Base-by-base conservation (phyloP, 2,113 vertebrate genomes). In the Lophura nycthemera region DNA sequence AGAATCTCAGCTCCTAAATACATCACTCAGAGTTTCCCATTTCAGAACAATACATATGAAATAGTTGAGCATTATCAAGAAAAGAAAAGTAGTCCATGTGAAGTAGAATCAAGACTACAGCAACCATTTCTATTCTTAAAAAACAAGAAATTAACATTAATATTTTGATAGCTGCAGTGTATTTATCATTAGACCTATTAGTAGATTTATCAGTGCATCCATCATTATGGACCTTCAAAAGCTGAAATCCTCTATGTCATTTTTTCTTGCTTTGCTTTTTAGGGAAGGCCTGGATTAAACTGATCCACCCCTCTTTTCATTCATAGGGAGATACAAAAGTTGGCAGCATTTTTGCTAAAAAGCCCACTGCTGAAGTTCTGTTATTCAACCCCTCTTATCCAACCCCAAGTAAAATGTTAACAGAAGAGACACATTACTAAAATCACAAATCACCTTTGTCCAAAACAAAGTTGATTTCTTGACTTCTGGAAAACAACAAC, bases 401-500 rank as follows among this genome's bases (percentile, higher is more conserved):
- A 72, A 21, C 15, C 75, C 79, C 56, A 91, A 71, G 60, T 36
- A 34, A 25, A 66, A 7, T 52, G 73, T 74, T 57, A 22, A 60
- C 22, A 78, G 20, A 42, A 80, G 83, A 57, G 1, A 0, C 20
- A 76, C 60, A 38, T 40, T 47, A 70, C 11, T 87, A 64, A 86
- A 82, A 79, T 45, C 42, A 52, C 34, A 57, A 60, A 75, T 75
- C 86, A 92, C 60, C 85, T 87, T 90, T 38, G 48, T 45, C 43
- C 71, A 81, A 90, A 15, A 38, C 29, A 73, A 85, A 86, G 63
- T 40, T 47, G 70, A 48, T 77, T 81, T 82, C 48, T 52, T 54
- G 42, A 66, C 52, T 81, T 65, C 83, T 78, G 47, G 13, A 91
- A 85, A 94, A 93, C 8, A 85, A 94, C 1, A 88, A 86, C 72